Conservation (phyloP, 2,888 invertebrate genomes). For the Nemurella pictetii region DNA sequence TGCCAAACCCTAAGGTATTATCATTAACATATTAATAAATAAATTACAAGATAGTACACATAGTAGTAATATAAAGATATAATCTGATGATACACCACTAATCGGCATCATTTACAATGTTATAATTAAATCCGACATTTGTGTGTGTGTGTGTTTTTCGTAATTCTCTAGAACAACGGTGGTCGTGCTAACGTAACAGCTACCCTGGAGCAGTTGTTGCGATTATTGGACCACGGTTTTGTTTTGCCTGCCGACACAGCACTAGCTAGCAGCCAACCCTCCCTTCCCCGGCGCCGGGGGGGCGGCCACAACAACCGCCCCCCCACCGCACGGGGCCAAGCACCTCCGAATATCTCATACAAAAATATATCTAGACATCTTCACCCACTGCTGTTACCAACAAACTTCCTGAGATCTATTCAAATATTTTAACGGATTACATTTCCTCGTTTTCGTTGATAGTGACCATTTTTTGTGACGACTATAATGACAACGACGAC, state of each 20-base stretch:
- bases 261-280: constrained; percentile 29
- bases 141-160: background rate
- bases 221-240: constrained; percentile 39
- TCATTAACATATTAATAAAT: constrained; percentile 41
- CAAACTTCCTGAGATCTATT: constrained; percentile 42
- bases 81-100: constrained; percentile 18
- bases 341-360: constrained; percentile 41
- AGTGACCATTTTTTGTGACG: constrained; percentile 10
- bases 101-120: constrained; percentile 17
- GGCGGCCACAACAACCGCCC: too few relatives aligned
- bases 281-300: constrained; percentile 23
- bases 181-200: constrained; percentile 3
- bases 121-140: constrained; percentile 13
- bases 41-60: constrained; percentile 38
- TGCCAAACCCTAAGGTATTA: constrained; percentile 40
- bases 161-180: constrained; percentile 21
- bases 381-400: constrained; percentile 33
- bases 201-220: constrained; percentile 20
- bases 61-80: constrained; percentile 22
- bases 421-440: constrained; percentile 36
- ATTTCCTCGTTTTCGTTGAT: constrained; percentile 18
- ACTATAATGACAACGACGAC: background rate
- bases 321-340: constrained; percentile 26
- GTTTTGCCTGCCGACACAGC: constrained; percentile 30
- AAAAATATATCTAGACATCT: constrained; percentile 40